Percentiles rank a stretch among this genome's conserved stretches.
Evolutionary conservation across 2,797 vertebrate species (phyloP).

Genomic region (Numenius phaeopus): DNA sequence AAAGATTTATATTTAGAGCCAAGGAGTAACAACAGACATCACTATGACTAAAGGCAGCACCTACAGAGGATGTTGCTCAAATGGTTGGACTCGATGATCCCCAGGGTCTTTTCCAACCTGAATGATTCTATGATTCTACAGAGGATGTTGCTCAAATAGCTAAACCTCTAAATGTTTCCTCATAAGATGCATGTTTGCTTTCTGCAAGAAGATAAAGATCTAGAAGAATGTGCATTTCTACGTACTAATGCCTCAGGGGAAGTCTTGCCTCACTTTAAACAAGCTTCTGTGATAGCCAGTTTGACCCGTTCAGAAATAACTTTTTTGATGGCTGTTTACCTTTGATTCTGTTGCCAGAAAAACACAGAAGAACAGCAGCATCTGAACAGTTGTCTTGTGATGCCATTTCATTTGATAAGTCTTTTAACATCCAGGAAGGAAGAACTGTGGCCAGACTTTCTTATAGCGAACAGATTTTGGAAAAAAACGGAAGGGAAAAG

Average conservation of each 20-base stretch:
- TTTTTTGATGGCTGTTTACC: slow-evolving; percentile 42
- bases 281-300: slow-evolving; percentile 37
- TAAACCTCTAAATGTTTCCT: slow-evolving; percentile 10
- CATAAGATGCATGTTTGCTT: neutral
- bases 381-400: slow-evolving; percentile 33
- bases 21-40: neutral
- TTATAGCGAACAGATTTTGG: neutral
- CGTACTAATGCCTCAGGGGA: neutral
- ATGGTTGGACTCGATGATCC: neutral
- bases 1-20: neutral
- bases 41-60: neutral
- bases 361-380: slow-evolving; percentile 15
- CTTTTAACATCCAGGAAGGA: slow-evolving; percentile 21
- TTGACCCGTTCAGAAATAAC: slow-evolving; percentile 58
- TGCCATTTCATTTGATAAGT: slow-evolving; percentile 22
- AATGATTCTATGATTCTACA: neutral
- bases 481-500: neutral
- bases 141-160: neutral
- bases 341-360: slow-evolving; percentile 56
- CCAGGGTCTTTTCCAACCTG: no score
- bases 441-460: neutral
- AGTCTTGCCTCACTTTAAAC: slow-evolving; percentile 21
- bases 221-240: slow-evolving; percentile 7
- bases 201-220: slow-evolving; percentile 33
- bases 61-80: slow-evolving; percentile 12